Base-by-base conservation (phyloP, 1,140 invertebrate species). In the Melitaea cinxia region DNA sequence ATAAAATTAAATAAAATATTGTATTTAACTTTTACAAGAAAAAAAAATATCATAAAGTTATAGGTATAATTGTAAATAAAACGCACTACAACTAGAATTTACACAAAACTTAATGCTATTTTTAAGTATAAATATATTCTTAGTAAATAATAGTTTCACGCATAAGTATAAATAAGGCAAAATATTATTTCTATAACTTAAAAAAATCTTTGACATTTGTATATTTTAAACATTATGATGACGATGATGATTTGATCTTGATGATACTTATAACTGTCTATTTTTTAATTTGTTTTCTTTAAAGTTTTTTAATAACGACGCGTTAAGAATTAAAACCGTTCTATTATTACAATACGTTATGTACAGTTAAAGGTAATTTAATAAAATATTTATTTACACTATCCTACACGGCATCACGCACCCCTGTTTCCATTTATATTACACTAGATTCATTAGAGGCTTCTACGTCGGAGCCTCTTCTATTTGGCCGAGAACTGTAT, bases 381-480 rank as follows among this genome's bases (percentile, higher is more conserved):
- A 53, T 50, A 57, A 66, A 47, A 66, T 53, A 33, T 23, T 39
- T 70, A 68, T 70, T 17, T 67, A 60, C 68, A 73, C 37, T 66
- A 68, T 55, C 66, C 75, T 73, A 53, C 64, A 58, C 70, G 71
- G 72, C 73, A 60, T 78, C 54, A 60, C 67, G 73, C 75, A 78
- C 77, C 79, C 82, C 77, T 82, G 82, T 84, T 78, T 78, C 81
- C 82, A 81, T 78, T 65, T 79, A 37, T 53, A 21, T 62, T 65
- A 57, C 57, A 60, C 33, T 68, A 68, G 7, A 17, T 57, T 53
- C n/a, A 49, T 28, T 26, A 23, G 35, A 56, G 12, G 52, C n/a
- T 55, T 49, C 80, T 89, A 85, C 70, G 85, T 86, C 14, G 88
- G 88, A 2, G 81, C 85, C 58, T 88, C 78, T 50, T 86, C 82